These are phyloP conservation scores for Drosophila ficusphila DNA, from an alignment of 1,140 invertebrate species.

Conservation along the genomic window DNA sequence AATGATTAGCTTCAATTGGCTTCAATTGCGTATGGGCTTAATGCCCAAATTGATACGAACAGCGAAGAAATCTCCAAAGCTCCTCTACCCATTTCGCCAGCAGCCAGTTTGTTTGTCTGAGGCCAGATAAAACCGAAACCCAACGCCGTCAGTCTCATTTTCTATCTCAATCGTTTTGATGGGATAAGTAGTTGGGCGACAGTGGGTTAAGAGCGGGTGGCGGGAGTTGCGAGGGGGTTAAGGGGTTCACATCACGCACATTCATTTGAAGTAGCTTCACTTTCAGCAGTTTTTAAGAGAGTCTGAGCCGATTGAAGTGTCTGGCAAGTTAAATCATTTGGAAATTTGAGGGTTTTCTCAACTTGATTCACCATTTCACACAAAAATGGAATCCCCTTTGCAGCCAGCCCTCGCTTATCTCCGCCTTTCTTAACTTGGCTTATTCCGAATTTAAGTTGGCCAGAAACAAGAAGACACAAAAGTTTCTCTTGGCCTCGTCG, in stretches of 20 bases:
- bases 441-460: conserved; percentile 33
- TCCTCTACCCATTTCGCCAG: neutral
- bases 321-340: conserved; percentile 66
- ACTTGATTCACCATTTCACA: conserved; percentile 13
- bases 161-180: conserved; percentile 35
- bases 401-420: neutral
- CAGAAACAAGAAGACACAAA: conserved; percentile 37
- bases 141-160: conserved; percentile 16
- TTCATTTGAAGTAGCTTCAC: conserved; percentile 58
- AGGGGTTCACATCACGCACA: conserved; percentile 45
- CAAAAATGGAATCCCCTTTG: neutral
- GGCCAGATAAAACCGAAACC: conserved; percentile 7
- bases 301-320: conserved; percentile 55
- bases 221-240: neutral
- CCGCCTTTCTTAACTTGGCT: conserved; percentile 20
- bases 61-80: conserved; percentile 11
- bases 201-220: neutral
- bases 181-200: conserved; percentile 37
- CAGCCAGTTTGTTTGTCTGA: conserved; percentile 7
- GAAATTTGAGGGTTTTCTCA: conserved; percentile 44
- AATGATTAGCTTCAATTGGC: conserved; percentile 79
- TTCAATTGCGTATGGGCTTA: conserved; percentile 64
- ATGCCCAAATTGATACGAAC: conserved; percentile 55
- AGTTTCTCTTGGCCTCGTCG: conserved; percentile 1
- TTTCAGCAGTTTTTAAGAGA: conserved; percentile 49